Evolutionary conservation across 2,888 invertebrate species (phyloP), one percentile per base, ranked within the genome.

Genomic region (Liopterus haemorrhoidalis): DNA sequence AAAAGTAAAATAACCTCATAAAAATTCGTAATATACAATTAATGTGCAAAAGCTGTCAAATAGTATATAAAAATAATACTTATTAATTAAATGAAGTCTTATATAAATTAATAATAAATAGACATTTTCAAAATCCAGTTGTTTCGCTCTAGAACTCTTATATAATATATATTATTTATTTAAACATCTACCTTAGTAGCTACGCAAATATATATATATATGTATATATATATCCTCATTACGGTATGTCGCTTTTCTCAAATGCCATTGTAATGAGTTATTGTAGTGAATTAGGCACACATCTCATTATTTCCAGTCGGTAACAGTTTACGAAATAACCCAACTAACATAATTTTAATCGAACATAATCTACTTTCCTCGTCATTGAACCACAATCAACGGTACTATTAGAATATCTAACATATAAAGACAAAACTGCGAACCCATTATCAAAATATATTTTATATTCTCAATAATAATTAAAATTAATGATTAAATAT

Each of bases 231-330:
- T 31, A 12, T 32, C 28, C 20, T 3, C n/a, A 31, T 3, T 31
- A 2, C 3, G 8, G 31, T 31, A 14, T 31, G 2, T 31, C 9
- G 8, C 20, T 35, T 19, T 19, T 43, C 36, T 41, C 41, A 50
- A 43, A 47, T 47, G 46, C 49, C 19, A 44, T 38, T 46, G 40
- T 41, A 49, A 44, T 43, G 40, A 45, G 41, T 51, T 51, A 53
- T 61, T 63, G 59, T 63, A 58, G 58, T 62, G 58, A 64, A 61
- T 66, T 67, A 67, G 66, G 66, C 66, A 66, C 66, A 63, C 61
- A 60, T 63, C 63, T 61, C 62, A 38, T 45, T 45, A 45, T 37
- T 25, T 27, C 15, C 38, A n/a, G n/a, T n/a, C n/a, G n/a, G n/a
- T n/a, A n/a, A n/a, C n/a, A n/a, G n/a, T n/a, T n/a, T n/a, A n/a